Base-by-base conservation (phyloP, 2,797 vertebrate genomes). In the Phylloscopus collybita region DNA sequence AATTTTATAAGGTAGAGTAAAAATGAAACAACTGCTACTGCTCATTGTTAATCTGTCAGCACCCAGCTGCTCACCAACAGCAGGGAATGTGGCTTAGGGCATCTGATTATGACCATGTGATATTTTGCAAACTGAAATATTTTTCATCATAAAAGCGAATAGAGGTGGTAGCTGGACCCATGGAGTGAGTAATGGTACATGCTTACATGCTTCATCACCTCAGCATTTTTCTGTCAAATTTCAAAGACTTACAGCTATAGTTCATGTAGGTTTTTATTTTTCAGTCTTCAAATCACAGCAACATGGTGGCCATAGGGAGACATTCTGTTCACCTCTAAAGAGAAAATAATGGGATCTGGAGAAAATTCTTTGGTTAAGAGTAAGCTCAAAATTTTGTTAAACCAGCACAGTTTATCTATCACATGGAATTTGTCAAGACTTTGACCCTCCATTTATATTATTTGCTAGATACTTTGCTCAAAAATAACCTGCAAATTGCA, bases 151-250 rank as follows among this genome's bases (percentile, higher is more conserved):
- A 65, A 88, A 79, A 84, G 70, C 14, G 72, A 74, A 53, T 11
- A 51, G 47, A 84, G 14, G 47, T 72, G 16, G 45, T 79, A 84
- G 34, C 32, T 81, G 78, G 62, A 66, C 26, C 57, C 76, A 57
- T 34, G 34, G 38, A 49, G 76, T 81, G 54, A 75, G 66, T 90
- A 86, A 36, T 79, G 47, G 54, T 42, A 54, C 47, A 72, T 69
- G 59, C 57, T 90, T 80, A 86, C 50, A 64, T 12, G 17, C 26
- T 88, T 90, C 71, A 81, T 66, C 19, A 20, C n/a, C 47, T 93
- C 29, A 50, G 25, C 30, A 29, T 75, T 95, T 92, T 89, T 76
- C 80, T 84, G 59, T 57, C 80, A 61, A n/a, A 86, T 94, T 92
- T 65, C 8, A 4, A 87, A 93, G 57, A 50, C 73, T 92, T 86